phyloP scores from a whole-genome alignment of 2,888 invertebrate species.

The Eupithecia pulchellata region DNA sequence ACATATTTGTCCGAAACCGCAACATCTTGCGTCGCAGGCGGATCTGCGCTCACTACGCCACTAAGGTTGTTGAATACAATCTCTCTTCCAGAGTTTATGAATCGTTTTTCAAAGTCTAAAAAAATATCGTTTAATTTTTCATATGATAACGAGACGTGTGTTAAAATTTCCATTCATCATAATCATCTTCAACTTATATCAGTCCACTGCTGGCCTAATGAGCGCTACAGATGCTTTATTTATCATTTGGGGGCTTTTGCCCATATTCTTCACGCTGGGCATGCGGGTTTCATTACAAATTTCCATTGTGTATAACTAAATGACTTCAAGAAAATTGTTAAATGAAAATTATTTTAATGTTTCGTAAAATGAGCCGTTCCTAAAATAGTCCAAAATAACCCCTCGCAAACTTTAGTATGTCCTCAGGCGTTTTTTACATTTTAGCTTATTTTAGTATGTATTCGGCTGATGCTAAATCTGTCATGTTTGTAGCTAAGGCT shows the following conservation, averaged over 20 bases:
- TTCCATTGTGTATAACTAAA: not conserved
- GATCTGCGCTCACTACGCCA: no score
- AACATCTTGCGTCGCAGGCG: no score
- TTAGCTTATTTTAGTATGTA: slow-evolving; percentile 12
- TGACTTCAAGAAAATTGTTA: not conserved
- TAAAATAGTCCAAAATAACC: not conserved
- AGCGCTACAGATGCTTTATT: no score
- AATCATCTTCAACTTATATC: no score
- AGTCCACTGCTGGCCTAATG: no score
- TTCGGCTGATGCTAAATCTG: slow-evolving; percentile 37
- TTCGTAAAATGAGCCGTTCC: not conserved
- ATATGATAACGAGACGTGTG: not conserved
- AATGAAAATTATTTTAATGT: not conserved
- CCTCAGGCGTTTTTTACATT: not conserved
- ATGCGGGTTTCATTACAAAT: no score
- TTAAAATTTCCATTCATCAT: no score
- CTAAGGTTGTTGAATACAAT: no score
- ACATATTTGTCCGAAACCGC: no score
- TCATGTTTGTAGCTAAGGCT: slow-evolving; percentile 50
- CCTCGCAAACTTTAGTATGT: not conserved
- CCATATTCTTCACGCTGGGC: no score
- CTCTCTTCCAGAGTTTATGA: not conserved
- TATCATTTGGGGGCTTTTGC: no score
- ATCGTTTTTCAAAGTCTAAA: not conserved
- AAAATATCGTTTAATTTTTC: not conserved